Conservation (phyloP, 1,140 invertebrate species). For the Heterodera carotae region DNA sequence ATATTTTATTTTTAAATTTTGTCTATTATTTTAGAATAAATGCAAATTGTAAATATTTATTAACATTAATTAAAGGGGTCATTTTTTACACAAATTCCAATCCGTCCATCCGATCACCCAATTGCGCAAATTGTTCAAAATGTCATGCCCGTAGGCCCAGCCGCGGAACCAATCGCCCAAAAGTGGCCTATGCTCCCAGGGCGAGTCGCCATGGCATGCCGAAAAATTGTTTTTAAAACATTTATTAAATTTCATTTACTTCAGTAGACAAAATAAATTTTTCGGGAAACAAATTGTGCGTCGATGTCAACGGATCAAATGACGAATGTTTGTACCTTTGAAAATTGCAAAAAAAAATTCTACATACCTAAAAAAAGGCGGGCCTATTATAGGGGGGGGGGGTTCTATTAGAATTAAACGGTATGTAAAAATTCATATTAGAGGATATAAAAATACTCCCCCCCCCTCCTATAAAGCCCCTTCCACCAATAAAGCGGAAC, state of each 20-base stretch:
- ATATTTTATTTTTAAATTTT: too few relatives aligned
- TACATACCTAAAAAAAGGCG: neutral
- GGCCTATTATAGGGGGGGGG: too few relatives aligned
- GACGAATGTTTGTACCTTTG: conserved; percentile 23
- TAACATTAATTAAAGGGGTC: neutral
- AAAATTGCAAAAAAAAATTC: conserved; percentile 14
- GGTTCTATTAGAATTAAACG: too few relatives aligned
- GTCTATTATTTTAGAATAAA: too few relatives aligned
- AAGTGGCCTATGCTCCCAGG: conserved; percentile 34
- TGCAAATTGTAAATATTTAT: neutral
- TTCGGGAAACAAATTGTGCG: conserved; percentile 72
- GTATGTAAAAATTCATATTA: too few relatives aligned
- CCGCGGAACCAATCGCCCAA: conserved; percentile 41
- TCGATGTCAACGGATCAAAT: conserved; percentile 68
- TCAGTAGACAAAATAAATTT: conserved; percentile 79
- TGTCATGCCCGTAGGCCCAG: conserved; percentile 66
- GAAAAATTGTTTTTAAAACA: conserved; percentile 1
- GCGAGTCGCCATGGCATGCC: conserved; percentile 37
- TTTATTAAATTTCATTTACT: conserved; percentile 68
- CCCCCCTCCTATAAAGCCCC: too few relatives aligned
- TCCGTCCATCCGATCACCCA: conserved; percentile 69
- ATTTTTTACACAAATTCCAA: conserved; percentile 76
- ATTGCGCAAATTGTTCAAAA: conserved; percentile 68
- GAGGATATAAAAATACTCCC: too few relatives aligned
- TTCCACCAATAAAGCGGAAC: too few relatives aligned